Conservation (phyloP, 2,888 invertebrate genomes). For the Phaedon cochleariae region DNA sequence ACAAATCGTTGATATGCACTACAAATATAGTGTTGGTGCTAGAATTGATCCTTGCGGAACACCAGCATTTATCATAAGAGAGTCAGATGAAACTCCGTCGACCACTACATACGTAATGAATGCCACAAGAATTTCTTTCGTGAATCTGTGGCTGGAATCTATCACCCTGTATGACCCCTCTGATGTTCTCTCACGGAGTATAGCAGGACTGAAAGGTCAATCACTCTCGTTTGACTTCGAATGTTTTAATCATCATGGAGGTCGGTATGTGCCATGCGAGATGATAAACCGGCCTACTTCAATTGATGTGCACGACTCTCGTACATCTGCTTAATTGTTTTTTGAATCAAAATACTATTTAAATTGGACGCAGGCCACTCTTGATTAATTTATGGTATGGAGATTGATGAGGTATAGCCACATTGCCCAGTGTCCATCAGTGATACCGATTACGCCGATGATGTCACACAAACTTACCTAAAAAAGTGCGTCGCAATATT, state of each 20-base stretch:
- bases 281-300: conserved; percentile 44
- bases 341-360: conserved; percentile 49
- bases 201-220: conserved; percentile 38
- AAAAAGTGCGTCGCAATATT: too few species aligned
- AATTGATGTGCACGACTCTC: conserved; percentile 49
- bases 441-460: neutral
- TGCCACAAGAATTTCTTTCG: too few species aligned
- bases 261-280: conserved; percentile 43
- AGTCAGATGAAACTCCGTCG: too few species aligned
- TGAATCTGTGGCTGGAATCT: too few species aligned
- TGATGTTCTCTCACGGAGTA: conserved; percentile 30
- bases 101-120: too few species aligned
- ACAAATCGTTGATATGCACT: too few species aligned
- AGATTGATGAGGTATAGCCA: conserved; percentile 30
- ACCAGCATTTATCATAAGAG: too few species aligned
- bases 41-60: too few species aligned
- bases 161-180: neutral
- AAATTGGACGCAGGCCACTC: conserved; percentile 43
- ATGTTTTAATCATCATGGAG: conserved; percentile 48
- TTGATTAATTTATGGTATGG: conserved; percentile 27
- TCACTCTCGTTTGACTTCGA: conserved; percentile 44
- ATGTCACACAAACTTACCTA: neutral
- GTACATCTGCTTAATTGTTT: conserved; percentile 52
- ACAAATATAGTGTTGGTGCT: too few species aligned
- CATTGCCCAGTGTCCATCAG: neutral